Conservation (phyloP, 2,888 invertebrate genomes). For the Brachypalpus laphriformis region DNA sequence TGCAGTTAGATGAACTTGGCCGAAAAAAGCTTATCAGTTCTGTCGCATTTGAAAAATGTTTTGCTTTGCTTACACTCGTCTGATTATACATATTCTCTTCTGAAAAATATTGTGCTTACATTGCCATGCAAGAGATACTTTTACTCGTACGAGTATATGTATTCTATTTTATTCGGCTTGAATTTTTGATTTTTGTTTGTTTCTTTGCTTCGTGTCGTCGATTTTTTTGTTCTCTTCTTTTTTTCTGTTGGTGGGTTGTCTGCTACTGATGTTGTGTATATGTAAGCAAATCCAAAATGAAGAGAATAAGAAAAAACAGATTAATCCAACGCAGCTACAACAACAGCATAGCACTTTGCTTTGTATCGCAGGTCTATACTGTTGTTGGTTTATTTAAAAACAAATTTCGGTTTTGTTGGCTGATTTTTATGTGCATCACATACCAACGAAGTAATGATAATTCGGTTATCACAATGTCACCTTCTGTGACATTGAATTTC, state of each 20-base stretch:
- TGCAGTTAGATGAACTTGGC: constrained; percentile 68
- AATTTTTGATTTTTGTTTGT: constrained; percentile 15
- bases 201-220: background rate
- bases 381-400: constrained; percentile 1
- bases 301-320: background rate
- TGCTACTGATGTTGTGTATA: background rate
- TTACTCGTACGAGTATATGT: background rate
- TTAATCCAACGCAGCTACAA: background rate
- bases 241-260: background rate
- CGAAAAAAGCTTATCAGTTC: constrained; percentile 53
- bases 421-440: constrained; percentile 53
- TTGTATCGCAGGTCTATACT: background rate
- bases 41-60: constrained; percentile 6
- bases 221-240: background rate
- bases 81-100: background rate
- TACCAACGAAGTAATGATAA: constrained; percentile 56
- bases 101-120: constrained; percentile 28
- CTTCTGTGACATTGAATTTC: constrained; percentile 62
- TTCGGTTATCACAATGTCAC: constrained; percentile 63
- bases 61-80: constrained; percentile 13
- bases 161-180: background rate
- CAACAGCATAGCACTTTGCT: background rate
- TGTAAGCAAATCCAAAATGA: background rate
- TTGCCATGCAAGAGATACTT: constrained; percentile 17
- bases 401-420: constrained; percentile 25